Conservation (phyloP, 1,140 invertebrate genomes). For the Tribolium castaneum region DNA sequence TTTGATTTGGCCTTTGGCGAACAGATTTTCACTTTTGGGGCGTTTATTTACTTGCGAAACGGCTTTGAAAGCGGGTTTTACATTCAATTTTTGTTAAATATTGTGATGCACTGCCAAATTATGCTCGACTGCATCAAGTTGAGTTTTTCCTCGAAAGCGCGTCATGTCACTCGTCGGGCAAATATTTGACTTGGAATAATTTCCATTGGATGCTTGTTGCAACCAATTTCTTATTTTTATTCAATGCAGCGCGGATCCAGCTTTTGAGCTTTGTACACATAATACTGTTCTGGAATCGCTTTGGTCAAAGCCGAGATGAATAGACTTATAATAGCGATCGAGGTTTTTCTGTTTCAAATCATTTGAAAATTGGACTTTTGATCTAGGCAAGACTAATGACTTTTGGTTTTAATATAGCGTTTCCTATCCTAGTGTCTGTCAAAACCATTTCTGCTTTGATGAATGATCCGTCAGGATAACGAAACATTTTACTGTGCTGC, state of each 20-base stretch:
- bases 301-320: not conserved
- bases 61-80: not conserved
- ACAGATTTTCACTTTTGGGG: conserved; percentile 1
- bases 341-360: not conserved
- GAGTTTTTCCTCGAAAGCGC: not conserved
- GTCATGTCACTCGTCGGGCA: not conserved
- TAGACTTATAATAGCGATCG: not conserved
- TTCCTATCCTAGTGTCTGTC: not conserved
- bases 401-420: not conserved
- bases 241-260: not conserved
- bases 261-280: not conserved
- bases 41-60: not conserved
- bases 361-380: not conserved
- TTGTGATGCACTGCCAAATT: not conserved
- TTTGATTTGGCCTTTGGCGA: not conserved
- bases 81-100: not conserved
- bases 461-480: not conserved
- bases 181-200: not conserved
- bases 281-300: not conserved
- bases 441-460: conserved; percentile 10
- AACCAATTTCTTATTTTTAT: conserved; percentile 8
- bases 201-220: not conserved
- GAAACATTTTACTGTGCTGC: conserved; percentile 4
- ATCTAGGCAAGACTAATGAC: not conserved
- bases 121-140: not conserved